Evolutionary conservation across 2,888 invertebrate genomes (phyloP).

Genomic region (Tigriopus californicus): DNA sequence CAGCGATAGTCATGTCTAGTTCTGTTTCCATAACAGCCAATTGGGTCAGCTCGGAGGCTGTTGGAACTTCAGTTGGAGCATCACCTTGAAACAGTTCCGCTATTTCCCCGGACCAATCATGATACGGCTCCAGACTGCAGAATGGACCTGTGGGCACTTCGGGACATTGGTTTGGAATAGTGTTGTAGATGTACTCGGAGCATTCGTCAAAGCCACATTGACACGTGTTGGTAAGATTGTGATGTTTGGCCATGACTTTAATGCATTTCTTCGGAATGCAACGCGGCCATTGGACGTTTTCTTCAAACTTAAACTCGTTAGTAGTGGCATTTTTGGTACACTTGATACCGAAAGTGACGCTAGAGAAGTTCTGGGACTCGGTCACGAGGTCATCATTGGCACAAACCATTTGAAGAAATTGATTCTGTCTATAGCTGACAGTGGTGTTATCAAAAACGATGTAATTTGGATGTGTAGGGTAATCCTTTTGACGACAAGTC

Average conservation of each 20-base stretch:
- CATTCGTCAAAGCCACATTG: neutral
- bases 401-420: too few species aligned
- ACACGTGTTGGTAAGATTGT: neutral
- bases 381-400: conserved; percentile 1
- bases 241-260: neutral
- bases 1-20: too few species aligned
- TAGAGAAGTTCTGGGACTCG: neutral
- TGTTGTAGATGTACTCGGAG: neutral
- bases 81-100: neutral
- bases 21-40: neutral
- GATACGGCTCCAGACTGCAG: neutral
- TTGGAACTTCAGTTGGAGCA: neutral
- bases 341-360: neutral
- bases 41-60: neutral
- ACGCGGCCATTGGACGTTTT: neutral
- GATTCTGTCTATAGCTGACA: too few species aligned
- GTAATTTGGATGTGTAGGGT: neutral
- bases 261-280: neutral
- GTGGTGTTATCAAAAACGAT: neutral
- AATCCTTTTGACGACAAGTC: neutral
- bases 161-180: neutral
- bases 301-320: neutral
- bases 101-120: neutral
- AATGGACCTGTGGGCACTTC: neutral
- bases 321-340: neutral